These are phyloP conservation scores for Danaus plexippus DNA, from an alignment of 1,140 invertebrate genomes.

Conservation along the genomic window DNA sequence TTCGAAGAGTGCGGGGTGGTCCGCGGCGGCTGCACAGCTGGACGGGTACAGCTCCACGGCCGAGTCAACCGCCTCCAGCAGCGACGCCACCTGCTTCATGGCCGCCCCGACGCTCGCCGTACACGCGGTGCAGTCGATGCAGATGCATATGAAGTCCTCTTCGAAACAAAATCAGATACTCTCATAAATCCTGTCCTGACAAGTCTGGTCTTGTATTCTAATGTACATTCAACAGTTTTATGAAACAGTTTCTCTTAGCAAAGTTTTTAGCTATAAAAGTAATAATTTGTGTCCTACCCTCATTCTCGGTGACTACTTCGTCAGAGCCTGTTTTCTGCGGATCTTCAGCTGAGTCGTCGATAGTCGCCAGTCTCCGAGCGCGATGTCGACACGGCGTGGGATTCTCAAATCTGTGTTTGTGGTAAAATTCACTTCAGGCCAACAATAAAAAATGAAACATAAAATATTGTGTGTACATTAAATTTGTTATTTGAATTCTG, in stretches of 20 bases:
- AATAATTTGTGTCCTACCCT: conserved; percentile 2
- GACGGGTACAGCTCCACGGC: conserved; percentile 89
- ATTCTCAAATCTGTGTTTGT: conserved; percentile 34
- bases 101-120: conserved; percentile 79
- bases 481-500: too few species aligned
- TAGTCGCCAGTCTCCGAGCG: conserved; percentile 13
- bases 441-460: too few species aligned
- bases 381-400: conserved; percentile 33
- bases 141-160: conserved; percentile 11
- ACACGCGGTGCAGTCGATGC: conserved; percentile 79
- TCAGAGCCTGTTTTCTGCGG: background rate
- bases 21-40: conserved; percentile 80
- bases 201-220: too few species aligned
- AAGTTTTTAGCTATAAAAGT: background rate
- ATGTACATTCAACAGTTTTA: too few species aligned
- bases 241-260: too few species aligned
- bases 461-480: too few species aligned
- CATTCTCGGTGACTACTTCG: background rate
- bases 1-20: conserved; percentile 76
- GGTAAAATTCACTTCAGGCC: too few species aligned
- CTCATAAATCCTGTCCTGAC: too few species aligned
- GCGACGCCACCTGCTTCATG: conserved; percentile 78
- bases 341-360: conserved; percentile 28
- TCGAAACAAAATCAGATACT: background rate
- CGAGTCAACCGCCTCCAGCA: conserved; percentile 82